Evolutionary conservation across 2,113 vertebrate species (phyloP), one percentile per base, ranked within the genome.

Genomic region (Dasyurus viverrinus): DNA sequence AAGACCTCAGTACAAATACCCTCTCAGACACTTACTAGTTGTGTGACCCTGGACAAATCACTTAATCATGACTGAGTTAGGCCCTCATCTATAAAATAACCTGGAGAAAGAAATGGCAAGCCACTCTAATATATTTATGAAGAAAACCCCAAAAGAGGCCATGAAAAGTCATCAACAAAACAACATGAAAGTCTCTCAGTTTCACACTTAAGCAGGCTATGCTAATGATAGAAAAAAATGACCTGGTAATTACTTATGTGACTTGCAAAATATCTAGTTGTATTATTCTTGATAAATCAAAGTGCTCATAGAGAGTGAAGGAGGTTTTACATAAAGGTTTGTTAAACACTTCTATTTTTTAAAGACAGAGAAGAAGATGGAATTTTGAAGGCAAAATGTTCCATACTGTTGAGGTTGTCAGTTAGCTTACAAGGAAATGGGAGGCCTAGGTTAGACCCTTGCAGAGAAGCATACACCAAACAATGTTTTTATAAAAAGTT

Each of bases 291-390:
- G 25, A 47, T 52, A 89, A 55, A 36, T 68, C 92, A 68, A 96
- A 93, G 76, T 76, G 52, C 27, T 89, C 52, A 84, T 42, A 84
- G n/a, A 84, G 68, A 84, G 19, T 84, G n/a, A 42, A 68, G 30
- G 11, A 8, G 16, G 19, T 84, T 42, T 42, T 36, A 84, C 7
- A 23, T 42, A 42, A 76, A 76, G 68, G n/a, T n/a, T n/a, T n/a
- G n/a, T 84, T 84, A 84, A 84, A 42, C 46, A 93, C 16, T 26
- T 84, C 53, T 53, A 57, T 9, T 19, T 76, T 94, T 96, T 54
- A 94, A 60, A 93, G 0, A 54, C 55, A 53, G 55, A 89, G 48
- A 0, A 52, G 11, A 36, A 68, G 47, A 76, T 22, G 76, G 93
- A 26, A 60, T 84, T 84, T 36, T 11, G 89, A 27, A 25, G 48